Conservation (phyloP, 2,113 vertebrate species). For the Entomyzon cyanotis region DNA sequence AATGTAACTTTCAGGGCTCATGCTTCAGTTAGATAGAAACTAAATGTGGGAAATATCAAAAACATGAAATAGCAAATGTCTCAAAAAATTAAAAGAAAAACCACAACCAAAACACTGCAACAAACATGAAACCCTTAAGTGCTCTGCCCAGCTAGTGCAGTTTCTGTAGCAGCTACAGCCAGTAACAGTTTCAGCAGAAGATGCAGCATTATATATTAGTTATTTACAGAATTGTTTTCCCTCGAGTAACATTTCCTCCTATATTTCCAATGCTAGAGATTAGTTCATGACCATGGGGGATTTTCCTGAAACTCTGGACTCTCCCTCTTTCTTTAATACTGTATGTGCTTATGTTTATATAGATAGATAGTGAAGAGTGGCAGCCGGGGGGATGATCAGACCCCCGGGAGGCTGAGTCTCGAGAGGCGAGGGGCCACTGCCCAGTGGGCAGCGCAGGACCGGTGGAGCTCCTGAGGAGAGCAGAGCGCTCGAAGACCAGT, state of each 20-base stretch:
- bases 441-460: too few relatives aligned
- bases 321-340: background rate
- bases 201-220: background rate
- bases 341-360: background rate
- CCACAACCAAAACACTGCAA: background rate
- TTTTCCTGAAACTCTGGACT: background rate
- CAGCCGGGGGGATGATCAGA: too few relatives aligned
- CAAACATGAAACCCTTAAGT: accelerated
- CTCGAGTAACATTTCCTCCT: background rate
- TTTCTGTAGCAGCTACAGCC: background rate
- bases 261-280: background rate
- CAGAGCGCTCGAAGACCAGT: too few relatives aligned
- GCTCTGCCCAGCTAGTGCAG: background rate
- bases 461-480: too few relatives aligned
- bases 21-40: background rate
- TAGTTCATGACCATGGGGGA: background rate
- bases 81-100: background rate
- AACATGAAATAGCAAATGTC: background rate
- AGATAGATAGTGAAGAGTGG: too few relatives aligned
- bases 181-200: background rate
- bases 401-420: too few relatives aligned
- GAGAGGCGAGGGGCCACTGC: too few relatives aligned
- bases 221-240: background rate
- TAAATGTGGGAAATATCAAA: background rate
- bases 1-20: background rate